Evolutionary conservation across 2,797 vertebrate genomes (phyloP).

Genomic region (Enteromius paludinosus): DNA sequence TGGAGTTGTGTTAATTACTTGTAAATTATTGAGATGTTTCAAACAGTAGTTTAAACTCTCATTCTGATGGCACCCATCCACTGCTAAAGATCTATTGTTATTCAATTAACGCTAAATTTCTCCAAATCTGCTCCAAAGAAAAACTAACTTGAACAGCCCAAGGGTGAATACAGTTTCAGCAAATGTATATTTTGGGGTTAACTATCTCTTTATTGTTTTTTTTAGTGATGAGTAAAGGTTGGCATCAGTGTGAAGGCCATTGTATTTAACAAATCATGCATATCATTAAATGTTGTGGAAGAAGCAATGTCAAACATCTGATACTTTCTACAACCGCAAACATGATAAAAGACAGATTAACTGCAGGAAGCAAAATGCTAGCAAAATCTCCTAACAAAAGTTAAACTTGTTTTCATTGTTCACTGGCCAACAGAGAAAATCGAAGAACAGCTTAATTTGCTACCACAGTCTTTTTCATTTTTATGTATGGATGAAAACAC

Average conservation of each 20-base stretch:
- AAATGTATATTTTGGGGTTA: background rate
- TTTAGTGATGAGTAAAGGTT: background rate
- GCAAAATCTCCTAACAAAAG: background rate
- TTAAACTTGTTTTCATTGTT: background rate
- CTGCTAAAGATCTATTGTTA: background rate
- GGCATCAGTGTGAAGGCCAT: background rate
- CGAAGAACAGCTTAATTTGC: conserved; percentile 63
- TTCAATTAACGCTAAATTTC: background rate
- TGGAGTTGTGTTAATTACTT: background rate
- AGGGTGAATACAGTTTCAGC: background rate
- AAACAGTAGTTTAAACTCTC: background rate
- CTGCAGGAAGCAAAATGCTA: background rate
- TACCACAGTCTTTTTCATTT: conserved; percentile 70
- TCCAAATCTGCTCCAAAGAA: background rate
- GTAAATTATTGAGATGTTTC: background rate
- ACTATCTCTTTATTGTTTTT: background rate
- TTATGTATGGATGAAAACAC: conserved; percentile 22
- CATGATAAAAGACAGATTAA: background rate
- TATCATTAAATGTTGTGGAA: background rate
- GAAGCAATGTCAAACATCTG: background rate
- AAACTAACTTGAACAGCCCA: background rate
- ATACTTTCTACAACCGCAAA: background rate
- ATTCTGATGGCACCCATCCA: background rate
- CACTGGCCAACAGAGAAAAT: background rate
- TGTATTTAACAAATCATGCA: background rate